Evolutionary conservation across 1,140 invertebrate species (phyloP), one percentile per base, ranked within the genome.

Genomic region (Agrypnia vestita): DNA sequence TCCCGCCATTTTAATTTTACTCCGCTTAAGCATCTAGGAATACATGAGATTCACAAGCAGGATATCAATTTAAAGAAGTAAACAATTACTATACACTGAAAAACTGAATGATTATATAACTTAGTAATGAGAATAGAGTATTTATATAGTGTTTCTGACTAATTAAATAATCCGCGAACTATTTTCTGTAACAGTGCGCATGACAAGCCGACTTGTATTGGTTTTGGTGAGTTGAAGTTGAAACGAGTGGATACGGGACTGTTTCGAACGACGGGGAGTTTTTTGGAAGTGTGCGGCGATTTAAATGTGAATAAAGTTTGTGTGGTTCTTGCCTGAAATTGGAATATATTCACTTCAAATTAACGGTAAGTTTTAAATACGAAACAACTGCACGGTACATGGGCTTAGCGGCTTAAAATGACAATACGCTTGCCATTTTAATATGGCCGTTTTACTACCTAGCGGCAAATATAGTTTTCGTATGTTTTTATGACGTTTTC

Each of bases 271-370:
- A 62, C 77, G 77, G 69, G 69, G 77, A 79, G 69, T 79, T 79
- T 79, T 78, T 53, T 71, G 35, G 69, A 79, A 79, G 77, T 79
- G 76, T 69, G 77, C 73, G 69, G 43, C 56, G 73, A 47, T 44
- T 73, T 79, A 73, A 79, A 79, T 79, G 77, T 79, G 77, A 79
- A 79, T 78, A 69, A 74, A 79, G 69, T 74, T 69, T 71, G 77
- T 79, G 77, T 79, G 55, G 56, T 73, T 79, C 56, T 69, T 69
- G 69, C 71, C 56, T 19, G 17, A 61, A 25, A 79, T 79, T 79
- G 77, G 77, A 79, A 79, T 79, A 79, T 79, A 44, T 74, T 74
- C 55, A 61, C 35, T 53, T 79, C 51, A 51, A 73, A 61, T 73
- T 64, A 56, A 62, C 67, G 77, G 77, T 79, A 74, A 79, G 77